Percentiles rank a stretch among this genome's conserved stretches.
Evolutionary conservation across 2,888 invertebrate genomes (phyloP).

Genomic region (Prenolepis imparis): DNA sequence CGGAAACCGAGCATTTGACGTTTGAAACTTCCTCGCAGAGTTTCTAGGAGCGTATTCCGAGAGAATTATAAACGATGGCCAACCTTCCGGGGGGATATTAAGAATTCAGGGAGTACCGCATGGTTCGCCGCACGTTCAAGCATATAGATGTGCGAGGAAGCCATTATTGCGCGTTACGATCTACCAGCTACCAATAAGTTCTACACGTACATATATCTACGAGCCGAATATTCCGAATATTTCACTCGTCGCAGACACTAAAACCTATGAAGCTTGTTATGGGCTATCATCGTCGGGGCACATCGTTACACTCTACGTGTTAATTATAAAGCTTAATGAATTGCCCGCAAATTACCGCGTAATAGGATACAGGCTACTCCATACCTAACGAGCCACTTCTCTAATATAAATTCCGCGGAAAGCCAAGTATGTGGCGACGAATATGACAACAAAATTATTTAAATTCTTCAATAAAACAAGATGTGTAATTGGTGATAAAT

Average conservation of each 20-base stretch:
- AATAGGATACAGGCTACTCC: background rate
- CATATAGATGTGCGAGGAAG: conserved; percentile 47
- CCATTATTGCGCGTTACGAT: conserved; percentile 53
- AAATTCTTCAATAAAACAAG: conserved; percentile 1
- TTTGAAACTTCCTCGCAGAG: conserved; percentile 55
- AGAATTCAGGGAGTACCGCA: conserved; percentile 59
- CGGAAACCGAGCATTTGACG: conserved; percentile 53
- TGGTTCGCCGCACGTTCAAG: conserved; percentile 54
- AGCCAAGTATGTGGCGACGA: background rate
- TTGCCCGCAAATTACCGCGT: conserved; percentile 37
- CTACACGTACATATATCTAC: background rate
- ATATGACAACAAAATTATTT: conserved; percentile 3
- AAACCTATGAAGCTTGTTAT: conserved; percentile 35
- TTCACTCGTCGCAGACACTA: background rate
- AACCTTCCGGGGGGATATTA: conserved; percentile 59
- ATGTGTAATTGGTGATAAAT: background rate
- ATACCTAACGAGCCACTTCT: background rate
- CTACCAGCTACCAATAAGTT: conserved; percentile 17
- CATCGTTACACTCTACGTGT: conserved; percentile 28
- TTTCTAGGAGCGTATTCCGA: conserved; percentile 65
- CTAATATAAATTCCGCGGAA: background rate
- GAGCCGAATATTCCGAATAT: conserved; percentile 31
- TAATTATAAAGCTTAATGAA: conserved; percentile 45
- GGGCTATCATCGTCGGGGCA: conserved; percentile 6
- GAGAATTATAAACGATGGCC: conserved; percentile 65